These are phyloP conservation scores for Portevinia maculata DNA, from an alignment of 2,888 invertebrate genomes.

Conservation along the genomic window DNA sequence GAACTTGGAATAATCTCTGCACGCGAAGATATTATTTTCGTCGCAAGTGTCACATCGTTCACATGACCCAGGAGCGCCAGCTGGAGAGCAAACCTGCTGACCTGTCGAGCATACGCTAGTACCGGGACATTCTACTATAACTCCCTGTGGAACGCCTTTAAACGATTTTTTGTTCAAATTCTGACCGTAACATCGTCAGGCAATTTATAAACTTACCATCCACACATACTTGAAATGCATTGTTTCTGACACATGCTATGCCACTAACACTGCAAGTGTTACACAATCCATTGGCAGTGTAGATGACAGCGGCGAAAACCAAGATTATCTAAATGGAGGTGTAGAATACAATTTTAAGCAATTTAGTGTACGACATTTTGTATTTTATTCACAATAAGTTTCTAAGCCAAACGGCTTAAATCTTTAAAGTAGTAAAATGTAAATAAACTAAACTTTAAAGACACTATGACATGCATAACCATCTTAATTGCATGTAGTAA, in stretches of 20 bases:
- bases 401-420: no score
- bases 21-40: conserved; percentile 18
- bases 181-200: neutral
- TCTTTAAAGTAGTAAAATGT: no score
- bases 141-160: conserved; percentile 13
- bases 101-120: conserved; percentile 25
- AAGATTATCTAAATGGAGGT: neutral
- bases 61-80: neutral
- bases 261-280: conserved; percentile 31
- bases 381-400: no score
- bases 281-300: conserved; percentile 25
- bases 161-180: neutral
- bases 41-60: conserved; percentile 19
- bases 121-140: neutral
- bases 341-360: no score
- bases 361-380: no score
- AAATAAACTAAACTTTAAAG: no score
- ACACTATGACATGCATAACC: no score
- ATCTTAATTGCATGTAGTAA: no score
- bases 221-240: conserved; percentile 13
- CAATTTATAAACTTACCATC: conserved; percentile 22
- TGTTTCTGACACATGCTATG: conserved; percentile 27
- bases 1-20: conserved; percentile 27
- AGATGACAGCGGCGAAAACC: conserved; percentile 2
- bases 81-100: conserved; percentile 1